Base-by-base conservation (phyloP, 2,888 invertebrate genomes). In the Sinotaia quadrata region DNA sequence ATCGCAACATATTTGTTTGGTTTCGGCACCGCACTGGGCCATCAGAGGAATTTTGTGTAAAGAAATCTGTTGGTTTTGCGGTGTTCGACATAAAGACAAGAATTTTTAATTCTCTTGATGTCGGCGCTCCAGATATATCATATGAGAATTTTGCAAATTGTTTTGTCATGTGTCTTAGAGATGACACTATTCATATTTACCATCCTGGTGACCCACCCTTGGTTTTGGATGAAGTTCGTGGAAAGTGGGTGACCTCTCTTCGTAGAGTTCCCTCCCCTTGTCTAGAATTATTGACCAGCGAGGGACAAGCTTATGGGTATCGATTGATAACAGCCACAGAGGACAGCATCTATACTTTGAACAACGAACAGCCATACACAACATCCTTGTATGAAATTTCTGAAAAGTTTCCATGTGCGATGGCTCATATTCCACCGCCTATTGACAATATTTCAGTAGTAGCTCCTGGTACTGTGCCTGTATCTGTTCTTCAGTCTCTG, bases 41-140 rank as follows among this genome's bases (percentile, higher is more conserved):
- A 10, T 84, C 84, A 12, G 86, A 86, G 67, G 86, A 85, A 68
- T 85, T 85, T 71, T 84, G 84, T 67, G 84, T 86, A 36, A 84
- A 85, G 67, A 85, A 85, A 67, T 84, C 84, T 18, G 82, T 84
- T 7, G 81, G 84, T 7, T 86, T 85, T 80, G 81, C 81, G 5
- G 78, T 83, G 73, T 86, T 86, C 78, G 84, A 85, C 76, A 79
- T 83, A 18, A 82, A 81, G 72, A 81, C 80, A 33, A 84, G 82
- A 71, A 78, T 81, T 5, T 85, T 85, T 69, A 81, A 78, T 62
- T 78, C 84, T 8, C 80, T 80, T 77, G 84, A 84, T 44, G 77
- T 85, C 33, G 76, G 80, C 5, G 80, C 85, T 1, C 84, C 85
- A 15, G 84, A 85, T 8, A 79, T 85, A 27, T 77, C 78, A 5